phyloP scores from a whole-genome alignment of 2,113 vertebrate species.

The Scolopax mira region DNA sequence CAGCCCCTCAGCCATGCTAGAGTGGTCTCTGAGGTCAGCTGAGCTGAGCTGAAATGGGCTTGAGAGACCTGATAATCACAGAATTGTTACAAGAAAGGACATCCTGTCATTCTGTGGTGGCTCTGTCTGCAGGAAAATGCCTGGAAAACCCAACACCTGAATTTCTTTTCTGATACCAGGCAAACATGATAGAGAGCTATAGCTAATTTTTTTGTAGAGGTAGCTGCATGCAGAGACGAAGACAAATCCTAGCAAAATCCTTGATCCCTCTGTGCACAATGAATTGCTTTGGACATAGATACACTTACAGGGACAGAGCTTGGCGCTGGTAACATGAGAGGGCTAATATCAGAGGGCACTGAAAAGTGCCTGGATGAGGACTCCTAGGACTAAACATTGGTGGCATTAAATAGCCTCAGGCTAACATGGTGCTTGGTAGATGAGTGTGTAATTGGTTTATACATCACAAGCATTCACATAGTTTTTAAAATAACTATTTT shows the following conservation, averaged over 20 bases:
- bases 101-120: background rate
- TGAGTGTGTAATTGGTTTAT: background rate
- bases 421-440: background rate
- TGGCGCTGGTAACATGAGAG: background rate
- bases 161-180: background rate
- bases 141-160: background rate
- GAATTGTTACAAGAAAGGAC: background rate
- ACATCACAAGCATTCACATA: background rate
- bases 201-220: background rate
- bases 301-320: accelerated
- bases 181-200: background rate
- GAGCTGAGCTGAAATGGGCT: background rate
- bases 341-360: background rate
- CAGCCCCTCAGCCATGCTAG: background rate
- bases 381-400: background rate
- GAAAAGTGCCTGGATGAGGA: background rate
- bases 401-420: background rate
- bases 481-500: background rate
- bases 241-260: background rate
- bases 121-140: background rate
- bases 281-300: background rate
- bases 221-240: background rate
- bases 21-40: background rate
- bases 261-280: background rate
- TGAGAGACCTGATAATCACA: background rate